A percentile compares a stretch with the other conserved stretches of the same genome.
Evolutionary conservation across 2,797 vertebrate species (phyloP).

Genomic region (Anguilla megastoma): DNA sequence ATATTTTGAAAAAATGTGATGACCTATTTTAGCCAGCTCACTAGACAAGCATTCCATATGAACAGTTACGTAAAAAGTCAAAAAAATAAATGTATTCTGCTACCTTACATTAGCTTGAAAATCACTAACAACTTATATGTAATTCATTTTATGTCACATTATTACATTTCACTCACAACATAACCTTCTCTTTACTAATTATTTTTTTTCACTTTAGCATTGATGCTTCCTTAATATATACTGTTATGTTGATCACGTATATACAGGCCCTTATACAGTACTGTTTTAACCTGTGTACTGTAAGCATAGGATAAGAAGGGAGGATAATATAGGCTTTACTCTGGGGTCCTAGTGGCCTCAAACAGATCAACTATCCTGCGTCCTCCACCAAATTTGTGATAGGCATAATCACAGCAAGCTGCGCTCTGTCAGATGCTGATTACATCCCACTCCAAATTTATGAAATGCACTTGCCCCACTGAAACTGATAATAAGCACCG

Average conservation of each 20-base stretch:
- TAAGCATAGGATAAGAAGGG: neutral
- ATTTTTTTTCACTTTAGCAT: too few species aligned
- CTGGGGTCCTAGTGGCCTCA: neutral
- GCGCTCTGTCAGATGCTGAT: neutral
- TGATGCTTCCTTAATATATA: too few species aligned
- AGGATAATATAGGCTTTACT: neutral
- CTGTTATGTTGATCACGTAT: too few species aligned
- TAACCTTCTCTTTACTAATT: too few species aligned
- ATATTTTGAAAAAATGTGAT: neutral
- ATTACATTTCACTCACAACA: neutral
- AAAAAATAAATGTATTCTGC: neutral
- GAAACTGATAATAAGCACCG: neutral
- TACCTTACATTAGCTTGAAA: neutral
- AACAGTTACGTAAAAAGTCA: neutral
- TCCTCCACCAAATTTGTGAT: neutral
- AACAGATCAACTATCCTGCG: neutral
- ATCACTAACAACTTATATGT: neutral
- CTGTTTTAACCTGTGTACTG: too few species aligned
- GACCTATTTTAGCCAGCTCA: too few species aligned
- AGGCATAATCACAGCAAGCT: neutral
- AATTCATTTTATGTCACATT: neutral
- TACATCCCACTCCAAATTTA: neutral
- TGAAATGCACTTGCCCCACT: neutral
- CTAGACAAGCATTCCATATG: neutral
- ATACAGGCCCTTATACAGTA: too few species aligned